Conservation (phyloP, 2,888 invertebrate genomes). For the Polia nebulosa region DNA sequence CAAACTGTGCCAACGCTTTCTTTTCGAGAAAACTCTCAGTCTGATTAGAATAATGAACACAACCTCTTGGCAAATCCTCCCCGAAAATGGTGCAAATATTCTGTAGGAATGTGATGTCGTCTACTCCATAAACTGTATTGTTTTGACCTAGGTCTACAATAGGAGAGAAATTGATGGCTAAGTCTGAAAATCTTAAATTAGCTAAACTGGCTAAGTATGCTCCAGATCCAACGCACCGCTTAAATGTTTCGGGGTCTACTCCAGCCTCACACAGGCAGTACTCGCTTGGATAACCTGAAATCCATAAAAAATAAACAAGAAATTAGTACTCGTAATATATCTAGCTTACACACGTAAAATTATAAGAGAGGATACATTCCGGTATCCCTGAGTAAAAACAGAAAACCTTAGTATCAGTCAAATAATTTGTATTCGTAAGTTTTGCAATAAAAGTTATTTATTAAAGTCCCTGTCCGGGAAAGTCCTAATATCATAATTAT, state of each 20-base stretch:
- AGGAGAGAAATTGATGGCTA: slow-evolving; percentile 44
- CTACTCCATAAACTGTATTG: slow-evolving; percentile 67
- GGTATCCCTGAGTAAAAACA: no score
- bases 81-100: slow-evolving; percentile 79
- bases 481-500: no score
- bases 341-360: not conserved
- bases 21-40: slow-evolving; percentile 16
- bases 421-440: not conserved
- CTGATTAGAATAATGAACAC: slow-evolving; percentile 58
- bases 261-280: slow-evolving; percentile 24
- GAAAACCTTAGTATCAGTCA: no score
- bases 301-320: not conserved
- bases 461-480: no score
- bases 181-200: slow-evolving; percentile 18
- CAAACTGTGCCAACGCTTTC: slow-evolving; percentile 47
- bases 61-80: slow-evolving; percentile 73
- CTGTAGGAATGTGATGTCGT: slow-evolving; percentile 73
- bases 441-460: not conserved
- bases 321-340: not conserved
- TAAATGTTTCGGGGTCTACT: slow-evolving; percentile 32
- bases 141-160: slow-evolving; percentile 34
- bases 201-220: slow-evolving; percentile 31
- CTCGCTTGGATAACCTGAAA: slow-evolving; percentile 38
- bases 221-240: slow-evolving; percentile 34
- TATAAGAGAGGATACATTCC: no score